Conservation (phyloP, 2,797 vertebrate genomes). For the Triplophysa bombifrons region DNA sequence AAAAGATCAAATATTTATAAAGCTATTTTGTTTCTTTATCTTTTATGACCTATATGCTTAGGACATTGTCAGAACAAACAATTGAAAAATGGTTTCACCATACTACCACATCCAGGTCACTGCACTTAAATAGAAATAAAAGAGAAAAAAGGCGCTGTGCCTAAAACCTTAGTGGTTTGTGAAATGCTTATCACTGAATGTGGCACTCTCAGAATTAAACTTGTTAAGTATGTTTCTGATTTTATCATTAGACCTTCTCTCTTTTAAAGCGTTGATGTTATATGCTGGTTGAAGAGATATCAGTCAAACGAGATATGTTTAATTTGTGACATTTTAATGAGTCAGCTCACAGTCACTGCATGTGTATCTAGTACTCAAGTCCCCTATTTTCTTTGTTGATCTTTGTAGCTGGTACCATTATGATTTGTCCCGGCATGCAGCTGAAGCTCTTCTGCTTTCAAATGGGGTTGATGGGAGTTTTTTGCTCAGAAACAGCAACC, state of each 20-base stretch:
- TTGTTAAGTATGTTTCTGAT: too few species aligned
- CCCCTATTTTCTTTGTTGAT: slow-evolving; percentile 62
- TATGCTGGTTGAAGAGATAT: not conserved
- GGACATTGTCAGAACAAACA: not conserved
- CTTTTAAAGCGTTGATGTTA: not conserved
- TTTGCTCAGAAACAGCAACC: slow-evolving; percentile 89
- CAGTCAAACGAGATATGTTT: not conserved
- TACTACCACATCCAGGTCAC: not conserved
- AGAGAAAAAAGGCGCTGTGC: not conserved
- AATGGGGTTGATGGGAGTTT: slow-evolving; percentile 93
- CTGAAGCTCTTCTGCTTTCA: slow-evolving; percentile 91
- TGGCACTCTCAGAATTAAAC: not conserved
- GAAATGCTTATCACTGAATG: not conserved
- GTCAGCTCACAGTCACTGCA: not conserved
- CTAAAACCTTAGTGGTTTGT: not conserved
- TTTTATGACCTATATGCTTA: not conserved
- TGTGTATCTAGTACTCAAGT: not conserved
- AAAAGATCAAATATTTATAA: too few species aligned
- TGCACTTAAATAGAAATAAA: not conserved
- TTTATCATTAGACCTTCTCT: not conserved
- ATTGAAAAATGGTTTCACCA: not conserved
- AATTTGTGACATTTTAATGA: too few species aligned
- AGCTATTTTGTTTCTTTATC: not conserved
- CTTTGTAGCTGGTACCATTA: slow-evolving; percentile 89
- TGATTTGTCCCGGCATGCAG: slow-evolving; percentile 87